Conservation (phyloP, 2,797 vertebrate genomes). For the Remorina albescens region DNA sequence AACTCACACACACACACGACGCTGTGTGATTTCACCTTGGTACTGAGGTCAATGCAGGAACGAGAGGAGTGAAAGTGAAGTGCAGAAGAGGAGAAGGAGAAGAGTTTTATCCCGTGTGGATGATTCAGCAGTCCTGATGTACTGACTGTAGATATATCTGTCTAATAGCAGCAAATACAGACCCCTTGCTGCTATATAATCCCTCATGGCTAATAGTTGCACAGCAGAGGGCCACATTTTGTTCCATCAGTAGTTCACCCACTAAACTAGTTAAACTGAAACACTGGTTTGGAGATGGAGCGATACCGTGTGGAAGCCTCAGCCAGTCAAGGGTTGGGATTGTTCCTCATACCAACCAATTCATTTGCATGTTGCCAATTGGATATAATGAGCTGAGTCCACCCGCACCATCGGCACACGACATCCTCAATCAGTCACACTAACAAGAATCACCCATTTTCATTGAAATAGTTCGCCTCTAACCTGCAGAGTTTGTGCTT, state of each 20-base stretch:
- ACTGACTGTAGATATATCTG: neutral
- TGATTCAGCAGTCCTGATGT: conserved; percentile 60
- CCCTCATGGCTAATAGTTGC: neutral
- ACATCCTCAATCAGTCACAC: neutral
- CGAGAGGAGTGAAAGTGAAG: conserved; percentile 3
- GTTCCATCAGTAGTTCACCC: neutral
- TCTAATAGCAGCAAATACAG: neutral
- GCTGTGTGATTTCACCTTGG: conserved; percentile 75
- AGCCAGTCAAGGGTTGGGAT: conserved; percentile 26
- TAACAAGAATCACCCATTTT: conserved; percentile 11
- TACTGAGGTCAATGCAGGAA: conserved; percentile 51
- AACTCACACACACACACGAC: conserved; percentile 38
- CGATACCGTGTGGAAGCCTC: neutral
- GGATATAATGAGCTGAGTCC: conserved; percentile 10
- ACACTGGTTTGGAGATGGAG: neutral
- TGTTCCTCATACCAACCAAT: neutral
- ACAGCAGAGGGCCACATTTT: too few species aligned
- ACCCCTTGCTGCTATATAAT: neutral
- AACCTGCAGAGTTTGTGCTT: neutral
- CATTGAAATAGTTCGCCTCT: neutral
- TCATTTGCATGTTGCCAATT: conserved; percentile 47
- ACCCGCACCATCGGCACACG: neutral
- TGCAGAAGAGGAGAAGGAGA: conserved; percentile 27
- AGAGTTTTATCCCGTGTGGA: conserved; percentile 20
- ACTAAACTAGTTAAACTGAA: neutral